A percentile compares a stretch with the other conserved stretches of the same genome.
These are phyloP conservation scores for Helicoverpa zea DNA, from an alignment of 1,140 invertebrate genomes.

Conservation along the genomic window DNA sequence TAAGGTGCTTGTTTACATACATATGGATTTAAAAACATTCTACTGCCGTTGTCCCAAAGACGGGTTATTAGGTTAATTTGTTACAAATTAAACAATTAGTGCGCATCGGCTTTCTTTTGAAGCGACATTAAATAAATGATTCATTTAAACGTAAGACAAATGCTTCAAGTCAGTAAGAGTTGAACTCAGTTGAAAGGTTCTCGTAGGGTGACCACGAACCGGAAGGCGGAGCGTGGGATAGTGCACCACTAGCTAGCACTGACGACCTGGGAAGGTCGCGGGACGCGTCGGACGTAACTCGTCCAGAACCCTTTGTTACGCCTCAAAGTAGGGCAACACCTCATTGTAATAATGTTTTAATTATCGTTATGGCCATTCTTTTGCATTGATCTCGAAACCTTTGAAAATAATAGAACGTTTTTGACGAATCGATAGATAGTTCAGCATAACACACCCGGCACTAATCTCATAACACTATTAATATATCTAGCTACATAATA, in stretches of 20 bases:
- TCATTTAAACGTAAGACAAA: background rate
- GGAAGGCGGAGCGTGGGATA: conserved; percentile 29
- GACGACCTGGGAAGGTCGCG: conserved; percentile 32
- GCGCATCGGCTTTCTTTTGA: no score
- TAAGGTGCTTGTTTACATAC: background rate
- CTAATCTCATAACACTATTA: conserved; percentile 30
- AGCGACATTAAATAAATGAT: no score
- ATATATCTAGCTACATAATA: conserved; percentile 25
- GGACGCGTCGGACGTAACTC: background rate
- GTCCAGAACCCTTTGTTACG: conserved; percentile 3
- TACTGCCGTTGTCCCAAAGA: background rate
- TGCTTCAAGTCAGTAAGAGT: background rate
- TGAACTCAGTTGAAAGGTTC: background rate
- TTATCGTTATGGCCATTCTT: no score
- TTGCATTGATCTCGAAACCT: no score
- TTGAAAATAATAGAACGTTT: background rate
- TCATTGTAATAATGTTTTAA: no score
- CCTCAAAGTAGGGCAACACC: background rate
- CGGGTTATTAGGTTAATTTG: no score
- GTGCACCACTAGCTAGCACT: conserved; percentile 8
- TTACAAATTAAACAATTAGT: no score
- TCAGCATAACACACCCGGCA: background rate
- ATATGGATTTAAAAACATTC: background rate
- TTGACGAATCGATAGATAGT: background rate
- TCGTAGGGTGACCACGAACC: conserved; percentile 20